A percentile compares a stretch with the other conserved stretches of the same genome.
phyloP scores from a whole-genome alignment of 2,797 vertebrate genomes.

The Clarias pachynema region DNA sequence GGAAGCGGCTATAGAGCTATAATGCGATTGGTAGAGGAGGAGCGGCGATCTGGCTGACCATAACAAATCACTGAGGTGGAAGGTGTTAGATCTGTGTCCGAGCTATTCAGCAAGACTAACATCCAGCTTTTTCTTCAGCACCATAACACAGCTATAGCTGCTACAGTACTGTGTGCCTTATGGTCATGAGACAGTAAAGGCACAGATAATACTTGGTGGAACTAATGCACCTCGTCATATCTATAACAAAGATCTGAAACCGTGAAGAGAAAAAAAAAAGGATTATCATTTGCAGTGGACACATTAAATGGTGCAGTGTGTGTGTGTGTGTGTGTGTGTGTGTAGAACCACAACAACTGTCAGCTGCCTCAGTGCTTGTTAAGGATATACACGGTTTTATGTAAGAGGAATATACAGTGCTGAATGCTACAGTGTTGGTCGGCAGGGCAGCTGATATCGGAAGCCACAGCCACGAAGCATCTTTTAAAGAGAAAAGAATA shows the following conservation, averaged over 20 bases:
- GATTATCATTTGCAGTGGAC: constrained; percentile 39
- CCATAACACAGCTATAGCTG: constrained; percentile 47
- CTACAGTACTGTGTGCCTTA: constrained; percentile 50
- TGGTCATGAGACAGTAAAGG: constrained; percentile 25
- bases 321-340: background rate
- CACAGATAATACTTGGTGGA: constrained; percentile 46
- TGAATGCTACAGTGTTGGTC: constrained; percentile 7
- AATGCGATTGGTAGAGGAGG: constrained; percentile 30
- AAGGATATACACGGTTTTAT: constrained; percentile 1
- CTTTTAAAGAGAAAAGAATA: constrained; percentile 42
- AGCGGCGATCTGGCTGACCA: constrained; percentile 32
- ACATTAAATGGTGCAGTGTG: constrained; percentile 26
- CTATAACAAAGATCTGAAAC: constrained; percentile 36
- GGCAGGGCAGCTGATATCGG: constrained; percentile 13
- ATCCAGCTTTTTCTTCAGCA: constrained; percentile 26
- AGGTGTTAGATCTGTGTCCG: constrained; percentile 36
- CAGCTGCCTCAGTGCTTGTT: constrained; percentile 6
- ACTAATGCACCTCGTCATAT: constrained; percentile 49
- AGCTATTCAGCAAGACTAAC: constrained; percentile 25
- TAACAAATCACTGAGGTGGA: constrained; percentile 41
- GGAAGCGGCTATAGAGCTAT: constrained; percentile 4
- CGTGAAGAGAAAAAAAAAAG: constrained; percentile 31
- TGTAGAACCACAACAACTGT: constrained; percentile 2
- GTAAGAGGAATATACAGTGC: background rate
- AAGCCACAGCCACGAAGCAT: background rate